Percentiles rank a stretch among this genome's conserved stretches.
Conservation (phyloP, 1,140 invertebrate species). For the Eubasilissa regina region DNA sequence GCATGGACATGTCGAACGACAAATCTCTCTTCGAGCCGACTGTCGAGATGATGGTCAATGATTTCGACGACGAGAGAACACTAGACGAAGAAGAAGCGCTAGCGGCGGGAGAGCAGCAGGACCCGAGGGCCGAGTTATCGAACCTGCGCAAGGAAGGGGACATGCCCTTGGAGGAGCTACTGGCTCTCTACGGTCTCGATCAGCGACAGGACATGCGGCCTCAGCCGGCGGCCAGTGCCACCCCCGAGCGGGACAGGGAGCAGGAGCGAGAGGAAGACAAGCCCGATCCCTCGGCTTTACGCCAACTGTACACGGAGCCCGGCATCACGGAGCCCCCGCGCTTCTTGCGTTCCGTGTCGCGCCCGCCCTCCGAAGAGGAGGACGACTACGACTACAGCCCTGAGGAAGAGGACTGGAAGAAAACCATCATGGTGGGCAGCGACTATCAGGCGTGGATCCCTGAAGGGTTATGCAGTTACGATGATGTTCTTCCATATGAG, state of each 20-base stretch:
- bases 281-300: slow-evolving; percentile 81
- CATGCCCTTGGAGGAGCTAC: slow-evolving; percentile 94
- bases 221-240: slow-evolving; percentile 68
- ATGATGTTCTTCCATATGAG: slow-evolving; percentile 94
- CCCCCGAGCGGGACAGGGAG: slow-evolving; percentile 68
- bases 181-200: slow-evolving; percentile 88
- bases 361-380: slow-evolving; percentile 90
- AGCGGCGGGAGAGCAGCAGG: slow-evolving; percentile 84
- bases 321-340: slow-evolving; percentile 85
- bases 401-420: slow-evolving; percentile 84
- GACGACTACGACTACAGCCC: slow-evolving; percentile 84
- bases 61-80: slow-evolving; percentile 96
- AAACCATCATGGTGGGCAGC: slow-evolving; percentile 96
- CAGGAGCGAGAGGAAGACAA: slow-evolving; percentile 66
- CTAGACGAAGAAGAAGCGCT: slow-evolving; percentile 96
- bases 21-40: slow-evolving; percentile 77
- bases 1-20: slow-evolving; percentile 71
- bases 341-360: slow-evolving; percentile 88
- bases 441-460: slow-evolving; percentile 96
- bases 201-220: slow-evolving; percentile 68
- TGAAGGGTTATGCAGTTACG: slow-evolving; percentile 91
- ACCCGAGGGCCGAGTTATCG: slow-evolving; percentile 89
- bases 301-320: slow-evolving; percentile 85
- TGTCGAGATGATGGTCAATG: slow-evolving; percentile 95
- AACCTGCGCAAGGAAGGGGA: slow-evolving; percentile 91